phyloP scores from a whole-genome alignment of 2,113 vertebrate genomes.

The Cynocephalus volans region DNA sequence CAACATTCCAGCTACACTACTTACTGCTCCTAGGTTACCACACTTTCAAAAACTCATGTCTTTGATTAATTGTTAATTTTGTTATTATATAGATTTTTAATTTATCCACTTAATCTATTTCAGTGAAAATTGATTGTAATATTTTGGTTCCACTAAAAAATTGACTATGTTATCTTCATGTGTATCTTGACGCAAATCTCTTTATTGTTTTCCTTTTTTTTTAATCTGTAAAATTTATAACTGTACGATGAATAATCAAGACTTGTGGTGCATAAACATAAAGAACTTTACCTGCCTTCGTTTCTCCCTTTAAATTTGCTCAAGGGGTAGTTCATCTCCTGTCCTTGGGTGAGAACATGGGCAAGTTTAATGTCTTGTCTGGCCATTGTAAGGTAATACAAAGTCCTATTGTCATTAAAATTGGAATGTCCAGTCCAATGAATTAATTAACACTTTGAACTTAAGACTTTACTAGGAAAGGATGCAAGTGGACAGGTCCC shows the following conservation, averaged over 20 bases:
- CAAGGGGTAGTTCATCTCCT: neutral
- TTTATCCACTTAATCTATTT: slow-evolving; percentile 28
- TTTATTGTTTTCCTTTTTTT: neutral
- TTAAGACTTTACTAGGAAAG: neutral
- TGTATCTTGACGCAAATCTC: neutral
- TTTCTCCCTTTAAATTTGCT: neutral
- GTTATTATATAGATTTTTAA: neutral
- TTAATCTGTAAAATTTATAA: neutral
- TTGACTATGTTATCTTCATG: neutral
- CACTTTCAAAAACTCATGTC: neutral
- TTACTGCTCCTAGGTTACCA: neutral
- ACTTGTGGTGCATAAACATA: neutral
- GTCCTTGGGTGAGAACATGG: neutral
- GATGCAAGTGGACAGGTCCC: neutral
- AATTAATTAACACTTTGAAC: neutral
- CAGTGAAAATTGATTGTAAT: neutral
- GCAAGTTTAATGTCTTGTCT: neutral
- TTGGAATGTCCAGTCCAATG: neutral
- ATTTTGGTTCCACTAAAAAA: slow-evolving; percentile 42
- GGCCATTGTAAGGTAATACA: neutral
- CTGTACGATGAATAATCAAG: neutral
- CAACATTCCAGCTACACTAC: neutral
- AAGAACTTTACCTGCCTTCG: slow-evolving; percentile 6
- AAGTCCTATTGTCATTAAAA: neutral
- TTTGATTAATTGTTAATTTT: neutral